Conservation (phyloP, 2,888 invertebrate genomes). For the Cryptocephalus moraei region DNA sequence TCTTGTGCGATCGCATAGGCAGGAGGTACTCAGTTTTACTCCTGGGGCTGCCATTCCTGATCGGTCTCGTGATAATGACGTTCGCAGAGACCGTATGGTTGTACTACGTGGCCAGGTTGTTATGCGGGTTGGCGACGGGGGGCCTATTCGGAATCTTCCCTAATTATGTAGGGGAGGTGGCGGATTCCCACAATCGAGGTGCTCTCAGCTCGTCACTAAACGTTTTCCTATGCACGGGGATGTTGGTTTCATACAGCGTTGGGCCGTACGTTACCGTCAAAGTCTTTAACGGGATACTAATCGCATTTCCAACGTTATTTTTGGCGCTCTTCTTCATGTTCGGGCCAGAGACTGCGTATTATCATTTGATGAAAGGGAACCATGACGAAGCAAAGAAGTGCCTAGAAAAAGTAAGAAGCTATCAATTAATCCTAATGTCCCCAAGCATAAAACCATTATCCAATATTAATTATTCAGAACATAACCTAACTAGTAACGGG, state of each 20-base stretch:
- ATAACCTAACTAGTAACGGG: no score
- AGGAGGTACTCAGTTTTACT: slow-evolving; percentile 55
- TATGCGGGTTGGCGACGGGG: slow-evolving; percentile 56
- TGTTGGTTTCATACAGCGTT: slow-evolving; percentile 56
- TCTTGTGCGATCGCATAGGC: slow-evolving; percentile 52
- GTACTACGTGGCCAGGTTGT: slow-evolving; percentile 47
- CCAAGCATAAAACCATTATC: no score
- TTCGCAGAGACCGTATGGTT: slow-evolving; percentile 41
- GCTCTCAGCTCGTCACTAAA: slow-evolving; percentile 73
- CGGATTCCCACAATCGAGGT: slow-evolving; percentile 69
- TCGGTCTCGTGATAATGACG: slow-evolving; percentile 59
- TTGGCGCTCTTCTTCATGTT: slow-evolving; percentile 53
- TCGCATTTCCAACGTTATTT: slow-evolving; percentile 39
- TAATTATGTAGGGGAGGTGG: slow-evolving; percentile 80
- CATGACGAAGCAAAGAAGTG: slow-evolving; percentile 52
- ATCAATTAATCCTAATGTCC: no score
- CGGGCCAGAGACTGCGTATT: slow-evolving; percentile 77
- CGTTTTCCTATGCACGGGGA: slow-evolving; percentile 56
- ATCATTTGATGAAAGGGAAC: slow-evolving; percentile 49
- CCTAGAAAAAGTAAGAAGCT: slow-evolving; percentile 46
- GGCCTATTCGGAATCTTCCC: slow-evolving; percentile 67
- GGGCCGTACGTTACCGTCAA: slow-evolving; percentile 64
- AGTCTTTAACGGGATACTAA: slow-evolving; percentile 46
- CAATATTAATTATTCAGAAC: no score
- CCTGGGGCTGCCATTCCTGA: slow-evolving; percentile 50